phyloP scores from a whole-genome alignment of 2,888 invertebrate genomes.

The Drosophila percnosoma region DNA sequence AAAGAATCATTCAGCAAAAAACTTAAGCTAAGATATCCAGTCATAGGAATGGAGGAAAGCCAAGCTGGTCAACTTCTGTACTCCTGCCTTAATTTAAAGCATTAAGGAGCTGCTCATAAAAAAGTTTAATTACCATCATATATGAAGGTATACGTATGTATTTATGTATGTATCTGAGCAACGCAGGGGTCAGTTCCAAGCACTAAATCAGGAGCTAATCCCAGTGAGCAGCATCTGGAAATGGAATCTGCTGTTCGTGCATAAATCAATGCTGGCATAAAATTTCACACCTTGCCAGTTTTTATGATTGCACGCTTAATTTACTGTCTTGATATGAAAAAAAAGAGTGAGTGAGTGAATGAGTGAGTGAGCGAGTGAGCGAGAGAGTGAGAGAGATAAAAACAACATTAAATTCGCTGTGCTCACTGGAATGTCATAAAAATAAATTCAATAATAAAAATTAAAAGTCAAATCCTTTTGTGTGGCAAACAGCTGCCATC shows the following conservation, averaged over 20 bases:
- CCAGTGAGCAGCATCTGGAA: constrained; percentile 51
- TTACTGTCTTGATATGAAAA: constrained; percentile 64
- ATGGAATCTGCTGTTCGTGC: constrained; percentile 54
- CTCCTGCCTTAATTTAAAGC: constrained; percentile 24
- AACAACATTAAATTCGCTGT: constrained; percentile 57
- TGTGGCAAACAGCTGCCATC: constrained; percentile 63
- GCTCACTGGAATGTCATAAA: constrained; percentile 75
- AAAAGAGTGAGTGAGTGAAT: neutral
- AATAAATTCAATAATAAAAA: constrained; percentile 78
- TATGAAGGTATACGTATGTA: constrained; percentile 27
- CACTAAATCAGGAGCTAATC: constrained; percentile 59
- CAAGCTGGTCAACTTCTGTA: constrained; percentile 1
- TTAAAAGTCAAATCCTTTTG: constrained; percentile 70
- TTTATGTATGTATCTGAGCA: neutral
- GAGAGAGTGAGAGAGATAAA: constrained; percentile 1
- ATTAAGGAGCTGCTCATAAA: constrained; percentile 44
- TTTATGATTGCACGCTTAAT: constrained; percentile 78
- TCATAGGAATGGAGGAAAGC: neutral
- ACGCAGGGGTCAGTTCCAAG: constrained; percentile 25
- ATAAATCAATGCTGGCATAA: constrained; percentile 76
- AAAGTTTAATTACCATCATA: constrained; percentile 70
- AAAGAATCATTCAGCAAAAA: neutral
- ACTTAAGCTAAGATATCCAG: neutral
- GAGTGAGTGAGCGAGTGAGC: neutral
- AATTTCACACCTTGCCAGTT: constrained; percentile 80